Evolutionary conservation across 92 coral and sea anemone species (phyloP), one percentile per base, ranked within the genome.

Genomic region (Heteractis magnifica): DNA sequence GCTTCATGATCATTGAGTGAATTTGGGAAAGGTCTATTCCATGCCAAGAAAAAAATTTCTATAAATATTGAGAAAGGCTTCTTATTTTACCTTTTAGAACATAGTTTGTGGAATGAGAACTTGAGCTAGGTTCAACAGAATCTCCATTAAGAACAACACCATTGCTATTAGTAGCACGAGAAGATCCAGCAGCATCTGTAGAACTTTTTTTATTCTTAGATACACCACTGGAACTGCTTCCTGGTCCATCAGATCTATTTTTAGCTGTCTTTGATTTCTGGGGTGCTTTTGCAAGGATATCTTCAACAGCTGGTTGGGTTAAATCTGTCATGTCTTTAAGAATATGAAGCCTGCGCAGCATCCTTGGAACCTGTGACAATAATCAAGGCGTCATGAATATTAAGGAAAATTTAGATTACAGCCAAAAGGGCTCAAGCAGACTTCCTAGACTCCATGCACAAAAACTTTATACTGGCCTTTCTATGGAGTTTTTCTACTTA

Each of bases 241-340:
- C 88, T 16, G 87, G 53, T 56, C 78, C 79, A 65, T 96, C 97
- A 14, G n/a, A 52, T 79, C 85, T 89, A n/a, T 82, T 79, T 76
- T 82, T 87, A 8, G 81, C 52, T 51, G 84, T 85, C 62, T 93
- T 93, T 15, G 93, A 76, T 77, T 93, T 91, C 4, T 85, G 79
- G 19, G 85, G 81, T 20, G 82, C 68, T 84, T 86, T 91, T 79
- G 75, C 92, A 20, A 82, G 82, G 78, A 93, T 84, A 71, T 96
- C 99, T 51, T 88, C 79, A 51, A 96, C 87, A 0, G 99, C 99
- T 4, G 97, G 98, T 78, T 94, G 99, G 3, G 89, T 84, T 56
- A 96, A 83, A 74, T 96, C 99, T 64, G 87, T 59, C 15, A 94
- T 52, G 52, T 94, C 99, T 79, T 96, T 96, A 77, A 94, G 85